Conservation (phyloP, 2,113 vertebrate genomes). For the Elachura formosa region DNA sequence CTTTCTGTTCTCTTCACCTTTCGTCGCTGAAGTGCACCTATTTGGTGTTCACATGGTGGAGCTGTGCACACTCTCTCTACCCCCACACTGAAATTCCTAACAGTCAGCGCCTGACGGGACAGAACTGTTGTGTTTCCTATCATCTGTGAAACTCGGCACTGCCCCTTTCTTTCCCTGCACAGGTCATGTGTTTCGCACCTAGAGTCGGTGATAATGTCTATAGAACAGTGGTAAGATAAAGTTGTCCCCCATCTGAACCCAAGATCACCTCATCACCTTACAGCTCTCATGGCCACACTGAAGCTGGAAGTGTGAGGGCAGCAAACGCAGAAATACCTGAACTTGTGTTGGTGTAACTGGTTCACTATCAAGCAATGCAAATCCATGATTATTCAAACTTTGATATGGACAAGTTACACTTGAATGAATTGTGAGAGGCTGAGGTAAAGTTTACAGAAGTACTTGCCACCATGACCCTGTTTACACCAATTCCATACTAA, state of each 20-base stretch:
- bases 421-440: background rate
- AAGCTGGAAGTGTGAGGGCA: background rate
- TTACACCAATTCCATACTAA: background rate
- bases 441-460: background rate
- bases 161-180: background rate
- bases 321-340: background rate
- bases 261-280: background rate
- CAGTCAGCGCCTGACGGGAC: background rate
- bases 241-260: background rate
- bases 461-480: background rate
- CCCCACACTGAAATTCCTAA: accelerated
- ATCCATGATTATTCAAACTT: background rate
- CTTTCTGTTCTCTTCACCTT: accelerated
- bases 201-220: accelerated
- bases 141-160: background rate
- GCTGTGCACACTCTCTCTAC: background rate
- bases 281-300: background rate
- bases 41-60: accelerated
- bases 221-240: background rate
- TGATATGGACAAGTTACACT: background rate
- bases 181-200: background rate
- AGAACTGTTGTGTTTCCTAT: background rate
- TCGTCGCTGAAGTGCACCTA: background rate
- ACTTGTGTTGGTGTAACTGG: background rate
- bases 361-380: background rate